Base-by-base conservation (phyloP, 1,140 invertebrate genomes). In the Megalonaias nervosa region DNA sequence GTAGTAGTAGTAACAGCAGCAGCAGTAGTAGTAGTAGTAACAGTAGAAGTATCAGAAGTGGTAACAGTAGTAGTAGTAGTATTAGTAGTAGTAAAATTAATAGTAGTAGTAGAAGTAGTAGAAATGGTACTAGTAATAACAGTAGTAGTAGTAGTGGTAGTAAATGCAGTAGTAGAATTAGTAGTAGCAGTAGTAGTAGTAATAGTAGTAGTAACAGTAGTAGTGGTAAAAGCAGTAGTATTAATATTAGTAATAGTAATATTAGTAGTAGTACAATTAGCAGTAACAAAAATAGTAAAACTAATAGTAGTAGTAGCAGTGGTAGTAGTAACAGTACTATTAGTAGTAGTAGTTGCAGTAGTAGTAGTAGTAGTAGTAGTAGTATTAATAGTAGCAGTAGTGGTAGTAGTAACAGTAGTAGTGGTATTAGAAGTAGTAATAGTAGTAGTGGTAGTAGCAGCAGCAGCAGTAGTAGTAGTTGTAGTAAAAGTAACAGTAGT, bases 271-370 rank as follows among this genome's bases (percentile, higher is more conserved):
- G 6, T 2, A 26, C 3, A 5, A 66, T 2, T 66, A 67, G 17
- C 9, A 67, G 17, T 67, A 67, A n/a, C n/a, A n/a, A n/a, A n/a
- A n/a, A n/a, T n/a, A n/a, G n/a, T n/a, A n/a, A n/a, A n/a, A n/a
- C n/a, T n/a, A n/a, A n/a, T 66, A 66, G 64, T 23, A 66, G 64
- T 23, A 66, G 64, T 23, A 66, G 64, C 23, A 66, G 64, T 66
- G 23, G 64, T 23, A 66, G 64, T 66, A 66, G 64, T 23, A 66
- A 23, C 23, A 66, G 64, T 66, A 67, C 3, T 67, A 67, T 3
- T 26, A 67, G 6, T 2, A 26, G 65, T 67, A 66, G 2, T 66
- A 67, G 17, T 67, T 5, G 17, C 9, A 67, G n/a, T 66, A 26
- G 64, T 23, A 26, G 64, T 66, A 26, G 64, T 66, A 26, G 23